phyloP scores from a whole-genome alignment of 30 jellyfish, hydroid and myxozoan genomes.

The Haliclystus octoradiatus region DNA sequence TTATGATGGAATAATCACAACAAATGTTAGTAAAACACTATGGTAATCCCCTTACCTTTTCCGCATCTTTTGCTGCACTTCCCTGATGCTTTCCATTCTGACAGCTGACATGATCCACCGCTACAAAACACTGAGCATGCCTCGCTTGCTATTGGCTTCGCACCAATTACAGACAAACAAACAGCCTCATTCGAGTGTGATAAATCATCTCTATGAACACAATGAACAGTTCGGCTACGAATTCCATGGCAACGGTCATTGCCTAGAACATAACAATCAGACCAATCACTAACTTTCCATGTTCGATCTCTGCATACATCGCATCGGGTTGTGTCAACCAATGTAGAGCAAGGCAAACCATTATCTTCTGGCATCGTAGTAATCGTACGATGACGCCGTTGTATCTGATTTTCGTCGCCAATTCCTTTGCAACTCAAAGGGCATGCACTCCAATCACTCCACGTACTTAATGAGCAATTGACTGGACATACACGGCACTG shows the following conservation, averaged over 20 bases:
- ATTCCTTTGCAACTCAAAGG: slow-evolving; percentile 14
- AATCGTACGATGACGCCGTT: slow-evolving; percentile 22
- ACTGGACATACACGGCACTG: slow-evolving; percentile 34
- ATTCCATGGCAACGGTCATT: slow-evolving; percentile 32
- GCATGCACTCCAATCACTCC: slow-evolving; percentile 51
- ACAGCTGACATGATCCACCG: slow-evolving; percentile 8
- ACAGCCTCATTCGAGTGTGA: slow-evolving; percentile 23
- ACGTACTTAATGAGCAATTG: slow-evolving; percentile 38
- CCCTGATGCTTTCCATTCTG: slow-evolving; percentile 42
- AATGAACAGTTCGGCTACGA: slow-evolving; percentile 25
- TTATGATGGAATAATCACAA: too few relatives aligned
- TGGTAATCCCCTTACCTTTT: slow-evolving; percentile 27
- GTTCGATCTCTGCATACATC: slow-evolving; percentile 7
- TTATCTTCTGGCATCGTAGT: slow-evolving; percentile 15
- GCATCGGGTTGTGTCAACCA: slow-evolving; percentile 16
- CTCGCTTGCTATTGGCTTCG: slow-evolving; percentile 23
- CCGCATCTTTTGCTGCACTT: slow-evolving; percentile 39
- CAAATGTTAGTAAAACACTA: too few relatives aligned
- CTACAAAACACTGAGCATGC: slow-evolving; percentile 19
- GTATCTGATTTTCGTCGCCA: neutral
- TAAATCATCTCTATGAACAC: slow-evolving; percentile 7
- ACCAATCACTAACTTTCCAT: slow-evolving; percentile 27
- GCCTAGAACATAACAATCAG: slow-evolving; percentile 10
- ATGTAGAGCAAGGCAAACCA: slow-evolving; percentile 25
- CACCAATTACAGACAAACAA: neutral